Conservation (phyloP, 2,113 vertebrate genomes). For the Excalfactoria chinensis region DNA sequence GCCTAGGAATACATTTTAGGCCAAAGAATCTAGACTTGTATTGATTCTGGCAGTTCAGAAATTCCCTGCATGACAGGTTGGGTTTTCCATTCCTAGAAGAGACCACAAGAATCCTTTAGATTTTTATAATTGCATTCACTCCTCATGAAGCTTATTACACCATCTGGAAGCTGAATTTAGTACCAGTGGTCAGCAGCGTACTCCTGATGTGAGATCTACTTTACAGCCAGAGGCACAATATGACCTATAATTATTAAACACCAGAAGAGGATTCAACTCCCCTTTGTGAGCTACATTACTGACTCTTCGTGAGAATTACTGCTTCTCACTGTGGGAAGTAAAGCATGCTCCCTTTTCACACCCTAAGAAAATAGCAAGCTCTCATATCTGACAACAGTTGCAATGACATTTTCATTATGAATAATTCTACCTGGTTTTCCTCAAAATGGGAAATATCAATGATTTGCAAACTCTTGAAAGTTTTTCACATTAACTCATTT, state of each 20-base stretch:
- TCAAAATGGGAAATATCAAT: conserved; percentile 1
- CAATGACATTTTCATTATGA: neutral
- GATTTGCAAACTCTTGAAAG: neutral
- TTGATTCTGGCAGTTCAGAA: neutral
- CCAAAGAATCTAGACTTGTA: neutral
- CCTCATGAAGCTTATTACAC: neutral
- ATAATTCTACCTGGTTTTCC: neutral
- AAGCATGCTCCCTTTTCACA: neutral
- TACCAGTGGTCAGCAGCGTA: neutral
- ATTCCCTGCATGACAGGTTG: neutral
- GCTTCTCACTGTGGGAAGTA: neutral
- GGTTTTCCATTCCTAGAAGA: neutral
- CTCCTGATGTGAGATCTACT: conserved; percentile 9
- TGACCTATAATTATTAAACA: conserved; percentile 27
- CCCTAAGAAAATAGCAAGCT: conserved; percentile 18
- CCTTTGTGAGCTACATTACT: neutral
- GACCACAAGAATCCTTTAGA: neutral
- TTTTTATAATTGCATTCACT: neutral
- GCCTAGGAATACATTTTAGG: neutral
- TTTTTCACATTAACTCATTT: conserved; percentile 1
- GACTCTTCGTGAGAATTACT: neutral
- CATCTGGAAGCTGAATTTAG: conserved; percentile 21
- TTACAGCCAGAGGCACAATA: conserved; percentile 3
- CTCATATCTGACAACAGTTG: neutral
- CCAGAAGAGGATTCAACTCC: neutral